phyloP scores from a whole-genome alignment of 2,888 invertebrate genomes.

The Atherix ibis region DNA sequence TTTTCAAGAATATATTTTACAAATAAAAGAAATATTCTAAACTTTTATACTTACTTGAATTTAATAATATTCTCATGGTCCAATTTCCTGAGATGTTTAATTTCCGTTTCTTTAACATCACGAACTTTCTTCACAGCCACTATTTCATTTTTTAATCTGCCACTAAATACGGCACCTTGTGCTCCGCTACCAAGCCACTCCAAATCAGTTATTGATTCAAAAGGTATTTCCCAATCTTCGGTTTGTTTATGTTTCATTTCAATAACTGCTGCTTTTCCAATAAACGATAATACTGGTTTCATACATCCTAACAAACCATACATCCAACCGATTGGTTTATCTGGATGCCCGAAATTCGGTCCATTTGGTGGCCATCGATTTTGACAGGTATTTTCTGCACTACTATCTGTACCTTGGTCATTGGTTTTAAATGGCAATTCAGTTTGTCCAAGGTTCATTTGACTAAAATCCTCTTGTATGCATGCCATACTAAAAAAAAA shows the following conservation, averaged over 20 bases:
- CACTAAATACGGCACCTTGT: conserved; percentile 89
- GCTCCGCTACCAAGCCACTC: conserved; percentile 90
- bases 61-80: conserved; percentile 91
- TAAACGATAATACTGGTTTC: conserved; percentile 72
- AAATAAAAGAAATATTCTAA: conserved; percentile 11
- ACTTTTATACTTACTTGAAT: conserved; percentile 30
- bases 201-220: conserved; percentile 73
- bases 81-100: conserved; percentile 76
- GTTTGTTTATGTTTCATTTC: conserved; percentile 42
- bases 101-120: conserved; percentile 83
- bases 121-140: conserved; percentile 95
- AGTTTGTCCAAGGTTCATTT: conserved; percentile 29
- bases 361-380: conserved; percentile 36
- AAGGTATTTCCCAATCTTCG: conserved; percentile 92
- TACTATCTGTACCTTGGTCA: conserved; percentile 28
- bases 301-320: conserved; percentile 78
- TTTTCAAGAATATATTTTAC: too few relatives aligned
- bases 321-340: conserved; percentile 52
- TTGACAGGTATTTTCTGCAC: conserved; percentile 31
- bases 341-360: conserved; percentile 27
- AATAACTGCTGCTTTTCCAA: conserved; percentile 57
- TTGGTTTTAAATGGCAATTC: conserved; percentile 25
- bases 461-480: conserved; percentile 46
- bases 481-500: conserved; percentile 41
- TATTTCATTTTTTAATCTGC: conserved; percentile 61